phyloP scores from a whole-genome alignment of 2,797 vertebrate species.

The Sebastolobus alascanus region DNA sequence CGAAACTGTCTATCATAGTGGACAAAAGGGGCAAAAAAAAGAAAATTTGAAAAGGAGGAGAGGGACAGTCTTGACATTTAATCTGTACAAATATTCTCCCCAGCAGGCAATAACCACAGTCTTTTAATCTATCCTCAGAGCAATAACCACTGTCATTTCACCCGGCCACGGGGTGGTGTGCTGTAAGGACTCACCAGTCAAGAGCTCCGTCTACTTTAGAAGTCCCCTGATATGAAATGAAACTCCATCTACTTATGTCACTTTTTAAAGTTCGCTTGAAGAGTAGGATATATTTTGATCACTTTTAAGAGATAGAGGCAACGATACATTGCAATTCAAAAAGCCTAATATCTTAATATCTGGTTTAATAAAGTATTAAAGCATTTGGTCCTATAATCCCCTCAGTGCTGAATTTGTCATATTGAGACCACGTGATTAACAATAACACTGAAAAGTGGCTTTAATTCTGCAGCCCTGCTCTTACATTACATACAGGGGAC shows the following conservation, averaged over 20 bases:
- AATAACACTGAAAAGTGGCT: slow-evolving; percentile 12
- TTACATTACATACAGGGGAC: background rate
- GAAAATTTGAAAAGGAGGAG: slow-evolving; percentile 79
- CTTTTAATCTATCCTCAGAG: slow-evolving; percentile 69
- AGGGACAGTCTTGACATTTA: slow-evolving; percentile 81
- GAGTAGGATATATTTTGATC: background rate
- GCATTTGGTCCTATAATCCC: background rate
- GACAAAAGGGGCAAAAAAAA: slow-evolving; percentile 83
- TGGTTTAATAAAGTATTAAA: background rate
- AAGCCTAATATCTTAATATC: background rate
- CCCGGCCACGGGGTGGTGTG: slow-evolving; percentile 37
- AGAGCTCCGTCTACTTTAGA: slow-evolving; percentile 48
- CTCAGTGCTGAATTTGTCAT: background rate
- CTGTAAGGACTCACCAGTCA: slow-evolving; percentile 40
- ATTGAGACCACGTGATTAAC: slow-evolving; percentile 13
- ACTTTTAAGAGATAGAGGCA: background rate
- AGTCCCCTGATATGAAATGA: slow-evolving; percentile 34
- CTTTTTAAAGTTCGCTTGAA: background rate
- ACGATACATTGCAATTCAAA: background rate
- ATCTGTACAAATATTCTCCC: slow-evolving; percentile 82
- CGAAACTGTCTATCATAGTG: slow-evolving; percentile 83
- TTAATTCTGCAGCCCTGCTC: background rate
- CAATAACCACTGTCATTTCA: slow-evolving; percentile 71
- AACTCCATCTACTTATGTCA: slow-evolving; percentile 7
- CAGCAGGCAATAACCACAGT: slow-evolving; percentile 74